Evolutionary conservation across 1,140 invertebrate species (phyloP).

Genomic region (Drosophila pallidifrons): DNA sequence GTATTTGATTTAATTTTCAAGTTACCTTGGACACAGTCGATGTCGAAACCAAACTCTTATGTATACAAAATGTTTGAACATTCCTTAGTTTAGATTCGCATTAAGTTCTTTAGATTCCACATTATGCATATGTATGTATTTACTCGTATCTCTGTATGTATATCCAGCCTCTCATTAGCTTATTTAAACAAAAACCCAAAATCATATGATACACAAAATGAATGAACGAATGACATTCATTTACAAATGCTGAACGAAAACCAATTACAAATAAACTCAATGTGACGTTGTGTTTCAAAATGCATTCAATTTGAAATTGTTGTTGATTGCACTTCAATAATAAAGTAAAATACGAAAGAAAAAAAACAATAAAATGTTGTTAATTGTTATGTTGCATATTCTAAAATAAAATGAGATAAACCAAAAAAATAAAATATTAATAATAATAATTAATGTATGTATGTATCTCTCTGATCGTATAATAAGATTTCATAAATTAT

Average conservation of each 20-base stretch:
- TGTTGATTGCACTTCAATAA: constrained; percentile 37
- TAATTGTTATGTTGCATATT: constrained; percentile 80
- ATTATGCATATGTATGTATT: constrained; percentile 17
- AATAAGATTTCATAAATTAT: constrained; percentile 65
- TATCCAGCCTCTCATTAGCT: constrained; percentile 42
- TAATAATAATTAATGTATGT: constrained; percentile 37
- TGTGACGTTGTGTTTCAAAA: constrained; percentile 46
- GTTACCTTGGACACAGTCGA: constrained; percentile 28
- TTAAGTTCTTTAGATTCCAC: constrained; percentile 58
- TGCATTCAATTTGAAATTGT: constrained; percentile 40
- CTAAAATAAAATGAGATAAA: constrained; percentile 40
- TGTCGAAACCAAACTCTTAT: constrained; percentile 38
- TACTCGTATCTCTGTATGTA: constrained; percentile 49
- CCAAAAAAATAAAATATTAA: constrained; percentile 40
- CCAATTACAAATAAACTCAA: constrained; percentile 27
- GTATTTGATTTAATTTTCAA: constrained; percentile 31
- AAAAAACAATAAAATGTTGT: constrained; percentile 39
- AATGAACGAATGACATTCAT: constrained; percentile 2
- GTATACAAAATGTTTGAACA: constrained; percentile 73
- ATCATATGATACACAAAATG: neutral
- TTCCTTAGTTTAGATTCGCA: constrained; percentile 69
- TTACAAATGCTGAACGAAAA: constrained; percentile 35
- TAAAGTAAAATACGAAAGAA: constrained; percentile 26
- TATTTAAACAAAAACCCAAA: constrained; percentile 25
- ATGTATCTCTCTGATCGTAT: constrained; percentile 31